Evolutionary conservation across 2,888 invertebrate species (phyloP), one percentile per base, ranked within the genome.

Genomic region (Smittia sp.): DNA sequence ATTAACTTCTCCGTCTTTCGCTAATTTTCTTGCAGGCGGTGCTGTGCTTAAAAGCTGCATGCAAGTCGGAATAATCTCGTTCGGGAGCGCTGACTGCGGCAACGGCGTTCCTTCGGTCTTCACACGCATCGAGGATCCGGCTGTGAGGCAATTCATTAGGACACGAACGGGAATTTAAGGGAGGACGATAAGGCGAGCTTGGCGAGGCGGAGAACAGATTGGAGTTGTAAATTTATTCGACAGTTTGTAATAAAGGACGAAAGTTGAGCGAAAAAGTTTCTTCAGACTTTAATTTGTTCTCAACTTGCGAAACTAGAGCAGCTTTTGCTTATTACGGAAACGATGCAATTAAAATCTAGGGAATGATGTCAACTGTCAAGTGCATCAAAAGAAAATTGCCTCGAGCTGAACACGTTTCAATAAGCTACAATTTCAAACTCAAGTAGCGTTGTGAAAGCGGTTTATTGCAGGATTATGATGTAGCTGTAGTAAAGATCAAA

Each of bases 1-100:
- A 66, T 66, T 66, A 66, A 66, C 66, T 66, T 66, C 15, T 20
- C 2, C 62, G 13, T 62, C 13, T 63, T 63, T 46, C n/a, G 11
- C 15, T n/a, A n/a, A n/a, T n/a, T n/a, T 62, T 22, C 4, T 18
- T 7, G n/a, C 22, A 65, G 73, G 73, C 11, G 73, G 73, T 46
- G 73, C 65, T 13, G 65, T 73, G 9, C n/a, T 73, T 13, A 41
- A 46, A 46, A 32, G 38, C 9, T 73, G 63, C 20, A 24, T 73
- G 6, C 65, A 65, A 25, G 73, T 73, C 18, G 73, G 41, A 3
- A 73, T 73, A n/a, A 65, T 73, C 13, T 73, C 73, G 3, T 73
- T 73, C 13, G 73, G 73, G 0, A 65, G 65, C 46, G 15, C 11
- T 18, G 20, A 24, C 15, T 73, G 73, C 13, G 73, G 73, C 1